Conservation (phyloP, 2,888 invertebrate genomes). For the Thymelicus sylvestris region DNA sequence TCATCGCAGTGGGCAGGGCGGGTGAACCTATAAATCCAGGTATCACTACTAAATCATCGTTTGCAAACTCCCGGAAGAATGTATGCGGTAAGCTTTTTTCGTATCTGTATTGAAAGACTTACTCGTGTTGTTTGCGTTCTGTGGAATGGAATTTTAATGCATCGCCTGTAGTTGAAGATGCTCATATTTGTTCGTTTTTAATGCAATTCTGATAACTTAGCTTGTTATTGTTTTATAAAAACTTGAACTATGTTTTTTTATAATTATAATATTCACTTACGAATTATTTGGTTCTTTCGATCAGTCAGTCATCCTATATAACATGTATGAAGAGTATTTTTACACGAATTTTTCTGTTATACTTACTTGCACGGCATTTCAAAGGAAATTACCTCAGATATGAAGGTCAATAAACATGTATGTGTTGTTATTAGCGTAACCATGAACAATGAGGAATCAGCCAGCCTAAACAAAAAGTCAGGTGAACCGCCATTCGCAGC, state of each 20-base stretch:
- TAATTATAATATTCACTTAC: no score
- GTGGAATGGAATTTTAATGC: conserved; percentile 2
- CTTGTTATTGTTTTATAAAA: no score
- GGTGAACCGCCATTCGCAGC: conserved; percentile 55
- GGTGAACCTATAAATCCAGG: conserved; percentile 73
- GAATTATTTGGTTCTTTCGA: no score
- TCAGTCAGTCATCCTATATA: no score
- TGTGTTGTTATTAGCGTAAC: conserved; percentile 4
- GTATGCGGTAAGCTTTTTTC: conserved; percentile 31
- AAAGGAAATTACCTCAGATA: background rate
- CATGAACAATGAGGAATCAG: conserved; percentile 69
- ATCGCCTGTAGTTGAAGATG: no score
- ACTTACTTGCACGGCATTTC: no score
- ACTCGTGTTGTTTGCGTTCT: background rate
- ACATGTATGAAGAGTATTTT: background rate
- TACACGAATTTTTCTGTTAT: no score
- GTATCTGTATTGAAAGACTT: conserved; percentile 1
- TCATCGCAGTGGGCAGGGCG: conserved; percentile 69
- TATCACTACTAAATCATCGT: conserved; percentile 79
- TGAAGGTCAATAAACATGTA: background rate
- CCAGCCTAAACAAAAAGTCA: conserved; percentile 72
- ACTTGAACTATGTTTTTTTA: no score
- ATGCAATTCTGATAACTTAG: no score
- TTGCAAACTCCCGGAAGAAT: conserved; percentile 62
- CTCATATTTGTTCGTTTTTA: no score